phyloP scores from a whole-genome alignment of 2,888 invertebrate species.

The Neria commutata region DNA sequence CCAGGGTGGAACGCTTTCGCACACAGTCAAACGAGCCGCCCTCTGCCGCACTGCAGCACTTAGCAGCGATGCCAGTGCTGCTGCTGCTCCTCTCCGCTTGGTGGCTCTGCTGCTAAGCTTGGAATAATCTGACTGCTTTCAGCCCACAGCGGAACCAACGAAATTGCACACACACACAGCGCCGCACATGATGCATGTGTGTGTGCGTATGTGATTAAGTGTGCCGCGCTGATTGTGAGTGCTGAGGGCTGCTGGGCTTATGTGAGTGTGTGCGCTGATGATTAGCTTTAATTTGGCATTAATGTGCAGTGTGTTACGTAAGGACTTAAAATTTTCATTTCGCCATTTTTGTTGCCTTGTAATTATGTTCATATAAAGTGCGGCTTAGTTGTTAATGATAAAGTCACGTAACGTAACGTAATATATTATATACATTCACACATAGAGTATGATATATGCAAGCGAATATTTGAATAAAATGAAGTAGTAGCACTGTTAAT shows the following conservation, averaged over 20 bases:
- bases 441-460: too few relatives aligned
- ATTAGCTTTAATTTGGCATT: not conserved
- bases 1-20: slow-evolving; percentile 53
- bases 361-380: too few relatives aligned
- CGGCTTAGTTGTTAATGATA: too few relatives aligned
- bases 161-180: not conserved
- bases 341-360: too few relatives aligned
- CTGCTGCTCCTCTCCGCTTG: slow-evolving; percentile 11
- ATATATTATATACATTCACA: too few relatives aligned
- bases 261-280: not conserved
- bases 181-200: not conserved
- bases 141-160: not conserved
- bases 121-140: slow-evolving; percentile 23
- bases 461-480: too few relatives aligned
- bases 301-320: not conserved
- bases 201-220: not conserved
- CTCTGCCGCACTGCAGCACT: slow-evolving; percentile 21
- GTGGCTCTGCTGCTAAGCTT: slow-evolving; percentile 28
- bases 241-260: too few relatives aligned
- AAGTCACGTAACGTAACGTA: too few relatives aligned
- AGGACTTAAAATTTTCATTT: not conserved
- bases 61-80: slow-evolving; percentile 11
- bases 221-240: too few relatives aligned
- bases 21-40: slow-evolving; percentile 57
- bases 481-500: too few relatives aligned